Base-by-base conservation (phyloP, 2,888 invertebrate species). In the Mythimna pallens region DNA sequence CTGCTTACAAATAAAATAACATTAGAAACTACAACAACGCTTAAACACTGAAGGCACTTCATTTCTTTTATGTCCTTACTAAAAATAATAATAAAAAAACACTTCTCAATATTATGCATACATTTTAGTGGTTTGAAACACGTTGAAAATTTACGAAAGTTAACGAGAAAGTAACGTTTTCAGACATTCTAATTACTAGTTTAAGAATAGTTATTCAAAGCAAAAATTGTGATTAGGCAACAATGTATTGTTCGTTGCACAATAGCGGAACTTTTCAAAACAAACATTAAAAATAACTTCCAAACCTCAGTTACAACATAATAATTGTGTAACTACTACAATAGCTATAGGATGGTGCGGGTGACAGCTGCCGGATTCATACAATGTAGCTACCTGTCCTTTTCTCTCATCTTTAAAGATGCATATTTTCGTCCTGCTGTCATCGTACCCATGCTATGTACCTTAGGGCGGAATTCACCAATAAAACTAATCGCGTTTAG, bases 231-330 rank as follows among this genome's bases (percentile, higher is more conserved):
- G 25, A 79, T 89, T 83, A 80, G 65, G 82, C 81, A 87, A 89
- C 81, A 75, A 65, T 20, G 81, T 77, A 88, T 88, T 89, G 89
- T 88, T 86, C 73, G n/a, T 40, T 63, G 71, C 73, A 88, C 88
- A 89, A 87, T 86, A 83, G 83, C 54, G 64, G 65, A 59, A 83
- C 67, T 70, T 80, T 76, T 54, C 72, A 62, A 77, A 84, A 80
- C 81, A 89, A 76, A 73, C 55, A 50, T 43, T 54, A 25, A 34
- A 36, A 70, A 70, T 61, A 59, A 64, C 58, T 52, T 55, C 54
- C 62, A 67, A 47, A 40, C 50, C 59, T 50, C n/a, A 25, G 12
- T 14, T 47, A 10, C 9, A 58, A 59, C 10, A 20, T 47, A 47
- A 47, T 20, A 20, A 47, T 47, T 47, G 14, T 17, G 43, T 50